Evolutionary conservation across 2,797 vertebrate genomes (phyloP).

Genomic region (Dallia pectoralis): DNA sequence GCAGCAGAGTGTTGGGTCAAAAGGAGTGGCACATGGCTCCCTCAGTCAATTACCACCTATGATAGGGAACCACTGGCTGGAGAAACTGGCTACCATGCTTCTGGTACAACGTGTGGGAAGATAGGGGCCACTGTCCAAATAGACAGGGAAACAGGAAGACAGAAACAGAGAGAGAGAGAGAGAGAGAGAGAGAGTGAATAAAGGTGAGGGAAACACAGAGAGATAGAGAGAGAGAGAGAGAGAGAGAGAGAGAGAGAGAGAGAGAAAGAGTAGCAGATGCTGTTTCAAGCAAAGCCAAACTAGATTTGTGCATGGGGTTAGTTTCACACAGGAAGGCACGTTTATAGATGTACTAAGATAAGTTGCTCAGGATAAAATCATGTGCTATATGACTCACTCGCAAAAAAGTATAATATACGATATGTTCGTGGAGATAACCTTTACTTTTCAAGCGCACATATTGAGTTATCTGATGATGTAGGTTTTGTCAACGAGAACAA

Average conservation of each 20-base stretch:
- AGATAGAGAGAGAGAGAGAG: neutral
- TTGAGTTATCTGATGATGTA: too few relatives aligned
- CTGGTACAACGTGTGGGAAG: neutral
- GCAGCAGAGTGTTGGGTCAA: conserved; percentile 46
- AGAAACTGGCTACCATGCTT: neutral
- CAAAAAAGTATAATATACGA: too few relatives aligned
- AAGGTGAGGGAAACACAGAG: neutral
- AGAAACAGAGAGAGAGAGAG: neutral
- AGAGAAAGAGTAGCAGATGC: neutral
- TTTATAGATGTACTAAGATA: neutral
- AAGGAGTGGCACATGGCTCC: conserved; percentile 14
- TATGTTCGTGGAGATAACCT: too few relatives aligned
- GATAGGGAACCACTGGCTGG: neutral
- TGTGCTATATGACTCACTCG: too few relatives aligned
- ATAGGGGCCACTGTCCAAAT: neutral
- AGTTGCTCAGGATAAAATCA: neutral
- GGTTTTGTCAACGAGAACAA: too few relatives aligned
- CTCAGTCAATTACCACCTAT: neutral
- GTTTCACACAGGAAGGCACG: neutral
- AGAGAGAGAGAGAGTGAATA: neutral
- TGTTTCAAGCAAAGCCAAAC: neutral
- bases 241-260: neutral
- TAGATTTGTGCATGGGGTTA: neutral
- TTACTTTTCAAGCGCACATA: too few relatives aligned
- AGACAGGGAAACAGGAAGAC: neutral